Conservation (phyloP, 2,113 vertebrate genomes). For the Ploceus nigricollis region DNA sequence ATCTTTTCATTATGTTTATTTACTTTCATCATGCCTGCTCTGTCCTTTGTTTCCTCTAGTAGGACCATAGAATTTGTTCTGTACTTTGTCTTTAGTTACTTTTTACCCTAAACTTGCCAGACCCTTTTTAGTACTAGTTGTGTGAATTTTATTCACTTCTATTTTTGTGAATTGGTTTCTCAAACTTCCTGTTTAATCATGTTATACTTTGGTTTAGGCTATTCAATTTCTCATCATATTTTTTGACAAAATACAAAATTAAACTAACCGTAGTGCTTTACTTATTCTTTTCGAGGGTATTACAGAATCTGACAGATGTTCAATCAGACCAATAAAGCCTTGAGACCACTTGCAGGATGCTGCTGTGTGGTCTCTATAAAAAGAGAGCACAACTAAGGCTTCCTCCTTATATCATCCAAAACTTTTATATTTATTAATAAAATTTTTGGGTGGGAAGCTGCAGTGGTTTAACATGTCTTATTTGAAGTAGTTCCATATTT, state of each 20-base stretch:
- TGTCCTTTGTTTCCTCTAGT: not conserved
- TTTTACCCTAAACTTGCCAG: not conserved
- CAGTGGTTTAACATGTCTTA: not conserved
- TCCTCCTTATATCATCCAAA: rapidly evolving
- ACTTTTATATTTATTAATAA: not conserved
- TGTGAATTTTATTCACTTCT: not conserved
- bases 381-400: not conserved
- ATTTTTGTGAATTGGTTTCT: not conserved
- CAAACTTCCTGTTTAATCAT: not conserved
- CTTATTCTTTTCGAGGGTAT: not conserved
- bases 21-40: not conserved
- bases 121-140: not conserved
- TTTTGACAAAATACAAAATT: not conserved
- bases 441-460: not conserved
- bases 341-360: not conserved
- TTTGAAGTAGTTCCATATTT: not conserved
- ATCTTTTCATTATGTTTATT: not conserved
- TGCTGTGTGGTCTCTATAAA: not conserved
- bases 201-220: not conserved
- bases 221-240: not conserved
- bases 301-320: not conserved
- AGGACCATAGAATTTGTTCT: not conserved
- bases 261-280: not conserved
- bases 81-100: not conserved
- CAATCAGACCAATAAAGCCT: not conserved